These are phyloP conservation scores for Martes flavigula DNA, from an alignment of 2,797 vertebrate species.

Conservation along the genomic window DNA sequence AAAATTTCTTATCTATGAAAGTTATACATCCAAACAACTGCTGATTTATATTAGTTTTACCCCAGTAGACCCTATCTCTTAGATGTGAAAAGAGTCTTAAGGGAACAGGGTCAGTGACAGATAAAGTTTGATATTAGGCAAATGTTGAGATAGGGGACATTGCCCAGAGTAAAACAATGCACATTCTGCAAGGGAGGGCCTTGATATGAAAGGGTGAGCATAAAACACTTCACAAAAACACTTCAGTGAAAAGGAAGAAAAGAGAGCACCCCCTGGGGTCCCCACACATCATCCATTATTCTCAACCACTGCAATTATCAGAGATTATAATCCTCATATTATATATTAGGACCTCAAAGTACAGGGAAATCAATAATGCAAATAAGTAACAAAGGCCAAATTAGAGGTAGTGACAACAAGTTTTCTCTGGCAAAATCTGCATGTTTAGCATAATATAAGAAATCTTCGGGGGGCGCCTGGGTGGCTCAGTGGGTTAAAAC, in stretches of 20 bases:
- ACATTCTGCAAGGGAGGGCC: not conserved
- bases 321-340: not conserved
- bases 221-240: not conserved
- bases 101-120: not conserved
- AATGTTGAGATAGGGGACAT: not conserved
- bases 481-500: too few species aligned
- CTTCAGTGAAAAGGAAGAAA: not conserved
- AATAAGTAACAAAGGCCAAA: not conserved
- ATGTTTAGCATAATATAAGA: not conserved
- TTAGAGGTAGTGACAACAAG: not conserved
- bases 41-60: not conserved
- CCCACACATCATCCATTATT: not conserved
- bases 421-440: not conserved
- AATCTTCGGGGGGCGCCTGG: not conserved
- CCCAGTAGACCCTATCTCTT: not conserved
- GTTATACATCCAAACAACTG: not conserved
- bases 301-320: not conserved
- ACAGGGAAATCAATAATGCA: not conserved
- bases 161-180: not conserved
- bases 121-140: not conserved
- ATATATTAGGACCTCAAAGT: not conserved
- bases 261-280: not conserved
- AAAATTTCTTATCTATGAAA: not conserved
- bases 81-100: not conserved
- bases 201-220: not conserved